Evolutionary conservation across 2,113 vertebrate species (phyloP).

Genomic region (Engraulis encrasicolus): DNA sequence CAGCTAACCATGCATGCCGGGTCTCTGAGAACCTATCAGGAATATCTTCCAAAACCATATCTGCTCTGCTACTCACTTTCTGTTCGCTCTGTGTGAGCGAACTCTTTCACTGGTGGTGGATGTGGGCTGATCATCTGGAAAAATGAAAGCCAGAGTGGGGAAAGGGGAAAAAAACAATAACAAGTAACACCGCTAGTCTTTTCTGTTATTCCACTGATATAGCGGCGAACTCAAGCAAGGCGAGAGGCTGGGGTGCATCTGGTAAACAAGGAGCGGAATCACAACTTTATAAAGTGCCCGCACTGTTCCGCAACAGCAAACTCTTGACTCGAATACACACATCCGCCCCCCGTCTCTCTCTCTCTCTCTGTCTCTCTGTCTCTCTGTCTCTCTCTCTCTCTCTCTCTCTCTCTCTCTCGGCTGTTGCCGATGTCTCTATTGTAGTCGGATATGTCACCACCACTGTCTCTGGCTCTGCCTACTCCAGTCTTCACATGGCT

Average conservation of each 20-base stretch:
- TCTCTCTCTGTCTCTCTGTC: constrained; percentile 67
- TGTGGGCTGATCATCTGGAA: constrained; percentile 13
- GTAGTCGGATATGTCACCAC: constrained; percentile 84
- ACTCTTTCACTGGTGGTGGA: not conserved
- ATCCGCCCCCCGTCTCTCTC: constrained; percentile 62
- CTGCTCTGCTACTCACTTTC: not conserved
- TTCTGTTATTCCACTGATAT: constrained; percentile 36
- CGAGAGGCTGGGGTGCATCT: constrained; percentile 64
- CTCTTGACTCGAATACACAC: constrained; percentile 70
- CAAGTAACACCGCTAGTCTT: constrained; percentile 10
- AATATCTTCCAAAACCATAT: not conserved
- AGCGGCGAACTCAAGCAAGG: constrained; percentile 44
- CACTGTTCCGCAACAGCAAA: constrained; percentile 77
- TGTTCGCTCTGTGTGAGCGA: not conserved
- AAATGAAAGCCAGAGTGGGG: not conserved
- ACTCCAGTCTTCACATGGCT: constrained; percentile 81
- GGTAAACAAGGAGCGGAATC: constrained; percentile 80
- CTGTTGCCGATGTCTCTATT: constrained; percentile 78
- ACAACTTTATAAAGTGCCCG: constrained; percentile 75
- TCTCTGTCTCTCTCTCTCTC: too few relatives aligned
- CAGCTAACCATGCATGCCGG: not conserved
- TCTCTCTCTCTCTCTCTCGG: constrained; percentile 67
- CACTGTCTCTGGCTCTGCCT: constrained; percentile 77
- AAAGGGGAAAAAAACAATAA: not conserved
- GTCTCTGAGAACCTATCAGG: not conserved